These are phyloP conservation scores for Agrenia bidenticulata DNA, from an alignment of 2,888 invertebrate species.

Conservation along the genomic window DNA sequence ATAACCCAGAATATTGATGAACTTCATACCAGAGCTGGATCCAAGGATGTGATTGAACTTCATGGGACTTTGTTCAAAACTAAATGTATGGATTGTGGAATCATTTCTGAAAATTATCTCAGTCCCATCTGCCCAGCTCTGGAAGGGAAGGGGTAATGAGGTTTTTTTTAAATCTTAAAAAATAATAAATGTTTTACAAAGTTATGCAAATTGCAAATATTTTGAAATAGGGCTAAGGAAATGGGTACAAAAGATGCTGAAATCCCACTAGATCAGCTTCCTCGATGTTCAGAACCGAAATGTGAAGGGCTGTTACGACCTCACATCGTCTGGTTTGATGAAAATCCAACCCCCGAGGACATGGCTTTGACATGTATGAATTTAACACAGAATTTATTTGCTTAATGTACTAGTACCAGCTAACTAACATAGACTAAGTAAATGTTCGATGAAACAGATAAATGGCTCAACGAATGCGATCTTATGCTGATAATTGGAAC, in stretches of 20 bases:
- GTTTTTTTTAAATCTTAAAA: neutral
- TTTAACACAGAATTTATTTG: neutral
- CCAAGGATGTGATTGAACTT: conserved; percentile 58
- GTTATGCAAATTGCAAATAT: neutral
- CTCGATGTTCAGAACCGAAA: conserved; percentile 54
- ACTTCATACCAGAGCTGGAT: conserved; percentile 59
- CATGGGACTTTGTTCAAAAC: conserved; percentile 60
- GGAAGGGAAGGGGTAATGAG: conserved; percentile 57
- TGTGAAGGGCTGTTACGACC: conserved; percentile 59
- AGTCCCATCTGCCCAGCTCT: conserved; percentile 60
- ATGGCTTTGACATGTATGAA: conserved; percentile 54
- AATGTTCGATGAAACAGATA: conserved; percentile 18
- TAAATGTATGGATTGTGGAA: conserved; percentile 57
- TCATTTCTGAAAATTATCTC: conserved; percentile 56
- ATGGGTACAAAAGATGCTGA: conserved; percentile 55
- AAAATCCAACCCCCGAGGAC: conserved; percentile 57
- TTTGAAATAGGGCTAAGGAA: conserved; percentile 54
- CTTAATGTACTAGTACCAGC: neutral
- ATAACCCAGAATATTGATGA: conserved; percentile 62
- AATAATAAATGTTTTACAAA: conserved; percentile 20
- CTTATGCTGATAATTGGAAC: conserved; percentile 61
- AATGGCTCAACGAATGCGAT: conserved; percentile 57
- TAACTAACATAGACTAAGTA: neutral
- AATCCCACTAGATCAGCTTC: conserved; percentile 57
- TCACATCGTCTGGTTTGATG: conserved; percentile 62